Conservation (phyloP, 2,888 invertebrate species). For the Amorpha juglandis region DNA sequence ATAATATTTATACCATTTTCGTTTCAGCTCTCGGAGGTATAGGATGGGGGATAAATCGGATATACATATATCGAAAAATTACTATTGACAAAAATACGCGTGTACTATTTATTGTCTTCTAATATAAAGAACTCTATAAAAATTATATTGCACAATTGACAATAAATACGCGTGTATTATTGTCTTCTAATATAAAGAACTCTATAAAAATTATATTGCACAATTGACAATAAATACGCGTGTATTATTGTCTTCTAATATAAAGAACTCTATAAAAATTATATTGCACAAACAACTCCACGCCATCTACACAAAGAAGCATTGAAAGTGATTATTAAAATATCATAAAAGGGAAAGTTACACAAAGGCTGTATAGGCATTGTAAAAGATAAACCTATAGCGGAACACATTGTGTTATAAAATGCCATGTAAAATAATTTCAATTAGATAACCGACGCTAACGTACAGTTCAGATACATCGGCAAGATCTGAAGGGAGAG, state of each 20-base stretch:
- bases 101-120: too few relatives aligned
- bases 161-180: too few relatives aligned
- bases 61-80: too few relatives aligned
- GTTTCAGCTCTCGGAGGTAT: too few relatives aligned
- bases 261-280: neutral
- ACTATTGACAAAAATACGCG: too few relatives aligned
- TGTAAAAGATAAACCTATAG: conserved; percentile 2
- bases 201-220: too few relatives aligned
- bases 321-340: neutral
- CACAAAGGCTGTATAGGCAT: neutral
- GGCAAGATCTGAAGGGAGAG: conserved; percentile 7
- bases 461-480: neutral
- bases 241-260: neutral
- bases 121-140: too few relatives aligned
- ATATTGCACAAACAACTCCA: neutral
- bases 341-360: conserved; percentile 22
- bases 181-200: too few relatives aligned
- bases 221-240: too few relatives aligned
- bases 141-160: too few relatives aligned
- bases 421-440: conserved; percentile 14
- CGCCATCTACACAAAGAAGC: conserved; percentile 1
- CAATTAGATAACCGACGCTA: conserved; percentile 16
- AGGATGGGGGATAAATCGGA: too few relatives aligned
- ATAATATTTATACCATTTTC: too few relatives aligned
- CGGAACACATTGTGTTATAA: conserved; percentile 15